phyloP scores from a whole-genome alignment of 1,140 invertebrate genomes.

The Drosophila ironensis region DNA sequence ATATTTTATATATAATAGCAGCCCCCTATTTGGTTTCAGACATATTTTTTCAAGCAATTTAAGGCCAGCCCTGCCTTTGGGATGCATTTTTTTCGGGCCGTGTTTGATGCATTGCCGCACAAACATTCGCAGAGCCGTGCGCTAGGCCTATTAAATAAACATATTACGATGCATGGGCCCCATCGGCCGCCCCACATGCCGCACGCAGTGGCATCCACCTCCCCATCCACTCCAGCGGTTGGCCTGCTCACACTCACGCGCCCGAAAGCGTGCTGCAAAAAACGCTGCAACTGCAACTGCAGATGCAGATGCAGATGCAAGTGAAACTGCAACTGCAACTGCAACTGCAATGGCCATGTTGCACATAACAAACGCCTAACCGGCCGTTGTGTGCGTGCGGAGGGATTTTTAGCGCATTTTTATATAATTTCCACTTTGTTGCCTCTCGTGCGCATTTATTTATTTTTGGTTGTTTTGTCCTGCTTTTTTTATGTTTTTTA shows the following conservation, averaged over 20 bases:
- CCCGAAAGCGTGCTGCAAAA: constrained; percentile 68
- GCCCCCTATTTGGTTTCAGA: too few species aligned
- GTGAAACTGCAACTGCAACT: constrained; percentile 14
- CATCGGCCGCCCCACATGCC: neutral
- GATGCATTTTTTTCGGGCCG: neutral
- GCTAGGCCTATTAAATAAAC: constrained; percentile 74
- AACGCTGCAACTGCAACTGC: constrained; percentile 10
- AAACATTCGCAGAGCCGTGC: neutral
- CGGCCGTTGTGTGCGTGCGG: constrained; percentile 40
- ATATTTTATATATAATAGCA: too few species aligned
- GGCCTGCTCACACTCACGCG: constrained; percentile 44
- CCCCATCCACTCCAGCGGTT: constrained; percentile 20
- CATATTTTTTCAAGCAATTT: neutral
- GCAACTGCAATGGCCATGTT: neutral
- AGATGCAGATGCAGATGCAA: neutral
- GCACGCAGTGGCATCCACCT: neutral
- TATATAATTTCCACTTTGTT: constrained; percentile 79
- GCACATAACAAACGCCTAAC: constrained; percentile 26
- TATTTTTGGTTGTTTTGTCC: constrained; percentile 80
- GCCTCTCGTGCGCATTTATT: constrained; percentile 53
- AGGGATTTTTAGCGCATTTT: constrained; percentile 75
- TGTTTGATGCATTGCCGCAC: constrained; percentile 16
- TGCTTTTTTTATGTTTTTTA: constrained; percentile 45
- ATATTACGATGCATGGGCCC: too few species aligned
- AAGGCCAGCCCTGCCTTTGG: neutral